Conservation (phyloP, 1,140 invertebrate genomes). For the Caenorhabditis tropicalis region DNA sequence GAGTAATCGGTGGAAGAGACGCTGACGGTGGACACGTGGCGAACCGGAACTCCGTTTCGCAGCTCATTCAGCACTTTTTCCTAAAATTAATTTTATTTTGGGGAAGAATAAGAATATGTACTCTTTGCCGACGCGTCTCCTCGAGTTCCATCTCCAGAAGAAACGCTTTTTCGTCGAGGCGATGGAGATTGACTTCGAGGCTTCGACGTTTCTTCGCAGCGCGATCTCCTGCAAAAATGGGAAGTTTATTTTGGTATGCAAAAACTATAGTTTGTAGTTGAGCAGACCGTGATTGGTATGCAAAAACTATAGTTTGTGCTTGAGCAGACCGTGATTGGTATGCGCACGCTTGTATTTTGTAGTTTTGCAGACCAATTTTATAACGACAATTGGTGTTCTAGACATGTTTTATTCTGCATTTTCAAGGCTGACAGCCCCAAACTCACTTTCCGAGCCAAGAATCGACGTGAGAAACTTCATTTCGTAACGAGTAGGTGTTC, state of each 20-base stretch:
- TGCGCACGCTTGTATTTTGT: too few species aligned
- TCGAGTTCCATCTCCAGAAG: conserved; percentile 27
- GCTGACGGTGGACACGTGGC: conserved; percentile 19
- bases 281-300: too few species aligned
- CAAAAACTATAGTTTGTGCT: too few species aligned
- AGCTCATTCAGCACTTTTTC: conserved; percentile 22
- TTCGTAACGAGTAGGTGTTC: neutral
- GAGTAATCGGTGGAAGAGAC: neutral
- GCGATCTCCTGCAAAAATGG: neutral
- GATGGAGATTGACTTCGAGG: conserved; percentile 5
- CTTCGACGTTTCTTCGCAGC: conserved; percentile 26
- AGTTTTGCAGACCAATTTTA: too few species aligned
- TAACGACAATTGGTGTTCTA: too few species aligned
- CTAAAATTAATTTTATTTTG: neutral
- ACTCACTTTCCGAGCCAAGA: neutral
- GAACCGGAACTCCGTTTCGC: neutral
- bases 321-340: too few species aligned
- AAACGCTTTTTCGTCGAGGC: conserved; percentile 3
- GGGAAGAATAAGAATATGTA: too few species aligned
- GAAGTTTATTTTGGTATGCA: neutral
- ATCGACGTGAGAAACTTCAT: conserved; percentile 15
- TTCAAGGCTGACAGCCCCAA: neutral
- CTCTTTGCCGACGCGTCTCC: neutral
- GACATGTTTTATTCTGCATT: neutral
- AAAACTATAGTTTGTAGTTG: neutral